These are phyloP conservation scores for Andrena praecox DNA, from an alignment of 2,888 invertebrate genomes.

Conservation along the genomic window DNA sequence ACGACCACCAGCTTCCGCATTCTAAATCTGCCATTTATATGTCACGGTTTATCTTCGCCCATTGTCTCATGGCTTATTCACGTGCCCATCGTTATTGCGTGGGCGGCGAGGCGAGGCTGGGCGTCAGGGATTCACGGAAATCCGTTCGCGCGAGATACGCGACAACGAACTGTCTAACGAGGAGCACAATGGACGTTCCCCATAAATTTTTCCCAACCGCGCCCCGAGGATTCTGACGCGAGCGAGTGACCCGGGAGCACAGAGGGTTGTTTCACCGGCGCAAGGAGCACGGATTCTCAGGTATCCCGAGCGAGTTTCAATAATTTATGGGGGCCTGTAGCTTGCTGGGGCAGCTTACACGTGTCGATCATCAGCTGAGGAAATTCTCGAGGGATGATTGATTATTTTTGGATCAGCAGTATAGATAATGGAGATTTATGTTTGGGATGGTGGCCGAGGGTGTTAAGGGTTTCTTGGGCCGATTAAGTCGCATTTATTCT, in stretches of 20 bases:
- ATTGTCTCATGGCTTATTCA: slow-evolving; percentile 5
- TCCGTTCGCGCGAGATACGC: slow-evolving; percentile 38
- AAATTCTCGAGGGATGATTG: no score
- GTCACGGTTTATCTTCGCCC: slow-evolving; percentile 9
- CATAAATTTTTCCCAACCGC: slow-evolving; percentile 31
- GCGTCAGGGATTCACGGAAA: slow-evolving; percentile 28
- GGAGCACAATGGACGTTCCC: slow-evolving; percentile 25
- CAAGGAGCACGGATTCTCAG: not conserved
- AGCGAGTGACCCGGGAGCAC: not conserved
- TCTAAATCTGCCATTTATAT: slow-evolving; percentile 15
- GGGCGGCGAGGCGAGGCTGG: not conserved
- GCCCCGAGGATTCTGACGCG: not conserved
- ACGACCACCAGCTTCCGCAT: not conserved
- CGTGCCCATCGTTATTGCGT: slow-evolving; percentile 19
- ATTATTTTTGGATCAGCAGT: no score
- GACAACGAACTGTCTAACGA: slow-evolving; percentile 26
- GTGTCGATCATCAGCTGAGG: not conserved
- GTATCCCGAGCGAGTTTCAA: not conserved
- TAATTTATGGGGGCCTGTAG: not conserved
- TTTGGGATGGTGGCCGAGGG: no score
- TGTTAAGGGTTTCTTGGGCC: no score
- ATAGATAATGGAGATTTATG: no score
- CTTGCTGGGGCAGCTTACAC: not conserved
- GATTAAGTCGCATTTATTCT: no score
- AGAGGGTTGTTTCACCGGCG: not conserved